Percentiles rank a stretch among this genome's conserved stretches.
phyloP scores from a whole-genome alignment of 2,888 invertebrate species.

The Frankliniella fusca region DNA sequence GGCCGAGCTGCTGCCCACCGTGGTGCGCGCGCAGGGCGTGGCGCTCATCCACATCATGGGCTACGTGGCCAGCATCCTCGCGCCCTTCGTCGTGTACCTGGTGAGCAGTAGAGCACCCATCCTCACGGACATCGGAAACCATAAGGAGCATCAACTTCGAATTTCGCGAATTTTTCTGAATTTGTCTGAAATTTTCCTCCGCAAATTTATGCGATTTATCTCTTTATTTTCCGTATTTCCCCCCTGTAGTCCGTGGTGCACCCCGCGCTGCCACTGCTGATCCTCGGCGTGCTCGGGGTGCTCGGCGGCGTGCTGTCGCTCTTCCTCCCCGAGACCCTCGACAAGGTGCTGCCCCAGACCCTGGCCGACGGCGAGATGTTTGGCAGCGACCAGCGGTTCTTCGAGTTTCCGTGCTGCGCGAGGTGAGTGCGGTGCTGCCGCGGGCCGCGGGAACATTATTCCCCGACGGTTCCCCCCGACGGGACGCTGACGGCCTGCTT shows the following conservation, averaged over 20 bases:
- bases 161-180: not conserved
- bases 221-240: slow-evolving; percentile 33
- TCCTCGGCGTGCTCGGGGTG: slow-evolving; percentile 72
- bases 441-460: not conserved
- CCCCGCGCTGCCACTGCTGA: slow-evolving; percentile 67
- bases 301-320: slow-evolving; percentile 70
- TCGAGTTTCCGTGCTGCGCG: slow-evolving; percentile 73
- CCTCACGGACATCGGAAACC: not conserved
- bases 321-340: slow-evolving; percentile 79
- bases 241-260: slow-evolving; percentile 62
- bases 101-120: slow-evolving; percentile 49
- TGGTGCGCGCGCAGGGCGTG: slow-evolving; percentile 81
- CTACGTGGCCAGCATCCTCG: slow-evolving; percentile 74
- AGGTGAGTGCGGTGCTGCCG: slow-evolving; percentile 46
- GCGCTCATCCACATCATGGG: slow-evolving; percentile 85
- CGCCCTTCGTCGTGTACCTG: slow-evolving; percentile 80
- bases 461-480: not conserved
- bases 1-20: slow-evolving; percentile 80
- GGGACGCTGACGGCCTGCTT: not conserved
- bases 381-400: slow-evolving; percentile 71
- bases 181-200: slow-evolving; percentile 27
- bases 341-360: slow-evolving; percentile 80
- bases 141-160: not conserved
- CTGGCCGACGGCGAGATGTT: slow-evolving; percentile 82
- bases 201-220: slow-evolving; percentile 31